phyloP scores from a whole-genome alignment of 2,113 vertebrate genomes.

The Thinocorus orbignyianus region DNA sequence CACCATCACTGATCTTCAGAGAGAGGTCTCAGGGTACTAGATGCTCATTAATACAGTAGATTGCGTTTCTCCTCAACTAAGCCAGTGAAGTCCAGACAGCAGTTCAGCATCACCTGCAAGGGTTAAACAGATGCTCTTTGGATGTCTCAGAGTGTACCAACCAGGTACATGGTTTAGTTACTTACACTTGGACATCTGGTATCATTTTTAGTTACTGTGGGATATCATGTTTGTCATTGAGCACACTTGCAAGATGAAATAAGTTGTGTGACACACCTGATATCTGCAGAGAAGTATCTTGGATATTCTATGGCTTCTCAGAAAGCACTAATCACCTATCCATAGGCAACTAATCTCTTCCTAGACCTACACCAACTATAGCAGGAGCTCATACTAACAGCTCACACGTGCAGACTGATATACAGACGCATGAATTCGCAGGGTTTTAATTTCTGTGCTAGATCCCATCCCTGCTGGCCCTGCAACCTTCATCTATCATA shows the following conservation, averaged over 20 bases:
- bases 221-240: background rate
- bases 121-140: background rate
- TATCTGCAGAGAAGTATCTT: background rate
- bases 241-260: background rate
- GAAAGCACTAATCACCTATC: background rate
- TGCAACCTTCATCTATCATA: background rate
- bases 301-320: background rate
- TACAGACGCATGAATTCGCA: background rate
- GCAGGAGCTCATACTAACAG: background rate
- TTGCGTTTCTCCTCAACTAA: background rate
- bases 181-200: background rate
- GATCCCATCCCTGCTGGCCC: background rate
- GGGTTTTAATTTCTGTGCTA: background rate
- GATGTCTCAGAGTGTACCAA: accelerated
- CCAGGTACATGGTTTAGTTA: background rate
- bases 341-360: background rate
- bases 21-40: background rate
- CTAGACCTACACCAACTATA: background rate
- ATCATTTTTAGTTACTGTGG: background rate
- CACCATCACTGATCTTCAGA: background rate
- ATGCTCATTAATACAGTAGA: background rate
- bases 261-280: background rate
- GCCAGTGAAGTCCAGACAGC: background rate
- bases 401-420: background rate
- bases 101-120: background rate